phyloP scores from a whole-genome alignment of 1,140 invertebrate species.

The Leguminivora glycinivorella region DNA sequence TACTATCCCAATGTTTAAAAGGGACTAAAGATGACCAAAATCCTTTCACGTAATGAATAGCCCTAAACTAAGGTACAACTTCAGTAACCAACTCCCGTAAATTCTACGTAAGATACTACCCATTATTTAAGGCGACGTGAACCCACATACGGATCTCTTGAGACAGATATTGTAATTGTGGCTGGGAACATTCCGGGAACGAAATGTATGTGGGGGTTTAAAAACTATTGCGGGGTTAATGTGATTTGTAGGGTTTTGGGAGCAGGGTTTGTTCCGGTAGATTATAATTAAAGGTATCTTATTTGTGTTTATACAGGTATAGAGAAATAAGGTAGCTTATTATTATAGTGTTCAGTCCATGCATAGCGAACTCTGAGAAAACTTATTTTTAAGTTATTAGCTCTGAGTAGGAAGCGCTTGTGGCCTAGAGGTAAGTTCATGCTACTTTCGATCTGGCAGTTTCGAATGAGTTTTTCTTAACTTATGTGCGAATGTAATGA shows the following conservation, averaged over 20 bases:
- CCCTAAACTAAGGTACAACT: neutral
- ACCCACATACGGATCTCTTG: constrained; percentile 24
- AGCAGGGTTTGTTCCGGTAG: neutral
- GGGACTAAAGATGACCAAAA: neutral
- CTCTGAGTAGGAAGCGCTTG: no score
- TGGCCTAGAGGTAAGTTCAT: no score
- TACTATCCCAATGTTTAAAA: neutral
- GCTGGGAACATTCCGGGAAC: neutral
- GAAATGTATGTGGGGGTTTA: constrained; percentile 14
- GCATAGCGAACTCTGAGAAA: no score
- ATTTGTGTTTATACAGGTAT: no score
- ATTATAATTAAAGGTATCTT: neutral
- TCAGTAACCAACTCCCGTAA: constrained; percentile 10
- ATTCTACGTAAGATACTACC: constrained; percentile 12
- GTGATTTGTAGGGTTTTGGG: constrained; percentile 7
- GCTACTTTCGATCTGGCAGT: no score
- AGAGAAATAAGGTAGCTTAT: no score
- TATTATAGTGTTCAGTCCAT: no score
- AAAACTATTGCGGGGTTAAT: constrained; percentile 23
- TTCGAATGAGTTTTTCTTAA: no score
- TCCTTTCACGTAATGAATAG: neutral
- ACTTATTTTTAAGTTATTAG: no score
- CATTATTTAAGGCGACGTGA: constrained; percentile 24
- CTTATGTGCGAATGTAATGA: no score
- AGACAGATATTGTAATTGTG: constrained; percentile 28